These are phyloP conservation scores for Macroteleia sp. DNA, from an alignment of 2,888 invertebrate genomes.

Conservation along the genomic window DNA sequence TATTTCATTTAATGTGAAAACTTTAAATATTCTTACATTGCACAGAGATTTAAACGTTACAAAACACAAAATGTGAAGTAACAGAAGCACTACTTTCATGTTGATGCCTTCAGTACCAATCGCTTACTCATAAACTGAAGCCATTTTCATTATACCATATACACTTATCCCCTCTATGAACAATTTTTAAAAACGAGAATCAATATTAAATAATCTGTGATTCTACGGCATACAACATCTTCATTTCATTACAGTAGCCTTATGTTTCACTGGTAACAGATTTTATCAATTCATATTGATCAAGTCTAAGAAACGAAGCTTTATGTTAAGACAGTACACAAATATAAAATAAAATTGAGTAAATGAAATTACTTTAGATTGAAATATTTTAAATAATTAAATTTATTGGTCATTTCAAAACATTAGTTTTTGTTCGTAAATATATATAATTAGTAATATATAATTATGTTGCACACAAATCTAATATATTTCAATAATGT, in stretches of 20 bases:
- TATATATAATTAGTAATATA: no score
- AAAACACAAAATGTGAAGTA: slow-evolving; percentile 5
- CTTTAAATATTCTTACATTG: no score
- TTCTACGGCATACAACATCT: not conserved
- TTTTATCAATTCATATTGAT: slow-evolving; percentile 9
- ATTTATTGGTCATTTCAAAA: no score
- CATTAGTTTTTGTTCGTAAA: no score
- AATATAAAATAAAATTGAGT: not conserved
- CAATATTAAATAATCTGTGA: not conserved
- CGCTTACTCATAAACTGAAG: not conserved
- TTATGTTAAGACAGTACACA: not conserved
- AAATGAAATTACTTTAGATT: no score
- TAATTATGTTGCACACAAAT: no score
- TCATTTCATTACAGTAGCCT: slow-evolving; percentile 6
- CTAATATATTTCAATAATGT: no score
- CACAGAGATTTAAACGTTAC: no score
- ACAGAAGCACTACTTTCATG: slow-evolving; percentile 16
- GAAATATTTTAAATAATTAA: no score
- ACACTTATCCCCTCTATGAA: not conserved
- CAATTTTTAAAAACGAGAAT: not conserved
- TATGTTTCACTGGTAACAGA: slow-evolving; percentile 1
- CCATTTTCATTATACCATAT: not conserved
- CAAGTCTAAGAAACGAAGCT: not conserved
- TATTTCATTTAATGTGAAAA: no score
- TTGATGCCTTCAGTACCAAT: slow-evolving; percentile 9